Evolutionary conservation across 2,888 invertebrate genomes (phyloP).

Genomic region (Drosophila melanosoma): DNA sequence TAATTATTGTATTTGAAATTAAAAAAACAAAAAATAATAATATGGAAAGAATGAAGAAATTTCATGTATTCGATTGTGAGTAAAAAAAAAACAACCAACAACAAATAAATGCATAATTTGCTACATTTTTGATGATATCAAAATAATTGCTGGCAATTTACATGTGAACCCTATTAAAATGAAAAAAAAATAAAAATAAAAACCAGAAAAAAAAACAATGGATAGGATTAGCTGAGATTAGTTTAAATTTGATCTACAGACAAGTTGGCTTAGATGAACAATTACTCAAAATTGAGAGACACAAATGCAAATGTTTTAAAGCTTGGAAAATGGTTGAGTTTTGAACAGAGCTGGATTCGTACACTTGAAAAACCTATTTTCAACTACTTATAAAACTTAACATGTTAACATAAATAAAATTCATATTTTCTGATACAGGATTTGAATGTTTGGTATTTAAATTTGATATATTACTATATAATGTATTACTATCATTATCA

Average conservation of each 20-base stretch:
- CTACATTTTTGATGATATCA: conserved; percentile 67
- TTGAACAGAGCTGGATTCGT: background rate
- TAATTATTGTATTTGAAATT: conserved; percentile 55
- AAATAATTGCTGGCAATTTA: conserved; percentile 10
- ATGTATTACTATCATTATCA: background rate
- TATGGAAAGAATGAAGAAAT: background rate
- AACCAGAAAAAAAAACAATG: background rate
- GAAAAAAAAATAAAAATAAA: background rate
- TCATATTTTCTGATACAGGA: background rate
- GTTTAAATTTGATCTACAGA: background rate
- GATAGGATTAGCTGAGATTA: background rate
- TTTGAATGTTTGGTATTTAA: background rate
- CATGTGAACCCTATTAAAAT: background rate
- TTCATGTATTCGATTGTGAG: conserved; percentile 32
- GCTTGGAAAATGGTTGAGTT: background rate
- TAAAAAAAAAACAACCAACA: conserved; percentile 19
- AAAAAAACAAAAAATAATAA: conserved; percentile 12
- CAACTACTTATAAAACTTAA: background rate
- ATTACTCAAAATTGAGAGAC: background rate
- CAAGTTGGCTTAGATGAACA: background rate
- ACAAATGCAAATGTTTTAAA: background rate
- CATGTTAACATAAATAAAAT: conserved; percentile 1
- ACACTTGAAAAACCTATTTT: background rate
- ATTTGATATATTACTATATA: background rate
- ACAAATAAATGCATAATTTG: conserved; percentile 62